Conservation (phyloP, 1,140 invertebrate genomes). For the Psilanteris sp. region DNA sequence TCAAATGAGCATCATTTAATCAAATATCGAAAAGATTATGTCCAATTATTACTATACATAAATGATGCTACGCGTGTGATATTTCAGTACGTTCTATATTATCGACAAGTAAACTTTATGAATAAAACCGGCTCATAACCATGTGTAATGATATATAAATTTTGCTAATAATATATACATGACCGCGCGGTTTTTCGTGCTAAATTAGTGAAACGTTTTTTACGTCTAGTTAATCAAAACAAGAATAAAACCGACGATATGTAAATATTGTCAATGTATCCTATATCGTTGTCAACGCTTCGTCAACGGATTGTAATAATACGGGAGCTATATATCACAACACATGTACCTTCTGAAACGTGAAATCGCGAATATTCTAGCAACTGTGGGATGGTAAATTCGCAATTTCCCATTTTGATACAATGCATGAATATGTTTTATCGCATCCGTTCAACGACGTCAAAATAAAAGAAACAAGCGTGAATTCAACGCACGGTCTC, state of each 20-base stretch:
- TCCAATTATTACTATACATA: no score
- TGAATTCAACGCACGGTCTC: constrained; percentile 10
- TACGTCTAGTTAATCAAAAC: constrained; percentile 2
- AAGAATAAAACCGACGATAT: constrained; percentile 19
- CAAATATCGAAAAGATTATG: no score
- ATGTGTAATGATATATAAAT: no score
- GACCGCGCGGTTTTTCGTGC: no score
- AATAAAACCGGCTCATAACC: no score
- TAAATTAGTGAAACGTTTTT: constrained; percentile 12
- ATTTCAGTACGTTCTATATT: no score
- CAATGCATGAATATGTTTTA: constrained; percentile 56
- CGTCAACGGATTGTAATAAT: constrained; percentile 35
- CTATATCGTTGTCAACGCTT: no score
- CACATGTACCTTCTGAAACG: constrained; percentile 37
- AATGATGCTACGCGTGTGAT: no score
- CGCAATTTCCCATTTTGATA: constrained; percentile 56
- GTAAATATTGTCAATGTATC: no score
- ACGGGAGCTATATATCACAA: constrained; percentile 36
- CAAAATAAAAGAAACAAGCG: constrained; percentile 42
- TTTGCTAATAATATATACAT: no score
- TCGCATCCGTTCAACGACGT: constrained; percentile 29
- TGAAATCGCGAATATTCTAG: constrained; percentile 47
- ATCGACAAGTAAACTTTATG: no score
- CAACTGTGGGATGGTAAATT: constrained; percentile 50
- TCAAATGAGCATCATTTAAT: no score